Base-by-base conservation (phyloP, 2,113 vertebrate species). In the Lepidothrix coronata region DNA sequence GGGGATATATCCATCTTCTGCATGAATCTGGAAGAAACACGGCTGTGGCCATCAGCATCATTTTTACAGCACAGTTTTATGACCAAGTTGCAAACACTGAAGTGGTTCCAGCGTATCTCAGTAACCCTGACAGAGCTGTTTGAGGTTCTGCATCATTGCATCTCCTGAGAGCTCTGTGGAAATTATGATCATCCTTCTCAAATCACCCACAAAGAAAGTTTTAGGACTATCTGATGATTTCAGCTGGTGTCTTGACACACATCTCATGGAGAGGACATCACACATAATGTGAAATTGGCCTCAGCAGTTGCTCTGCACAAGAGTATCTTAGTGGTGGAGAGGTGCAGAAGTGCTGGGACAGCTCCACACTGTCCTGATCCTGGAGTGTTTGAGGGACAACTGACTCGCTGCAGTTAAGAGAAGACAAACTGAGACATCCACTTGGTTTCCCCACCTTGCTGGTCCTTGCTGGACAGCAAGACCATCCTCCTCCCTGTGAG, bases 271-370 rank as follows among this genome's bases (percentile, higher is more conserved):
- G 48, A 39, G 76, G 44, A 19, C 16, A 91, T 31, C 51, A 39
- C 37, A 51, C 0, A 0, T 2, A 10, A 54, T 48, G 27, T 70
- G 73, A 79, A 73, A 77, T 3, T 33, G 5, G 58, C 66, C 49
- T 78, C 5, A 1, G 5, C 37, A 33, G 14, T 66, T 4, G 4
- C 83, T n/a, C 49, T 75, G 41, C 39, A 67, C 35, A 19, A 43
- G 22, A 0, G 0, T 14, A 22, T 22, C 43, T 55, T 12, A 2
- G 2, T 12, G 16, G 10, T n/a, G 51, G 41, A 28, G 37, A 86
- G n/a, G 12, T 27, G 46, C 12, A 58, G 16, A 75, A 67, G n/a
- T 11, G 43, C 62, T 28, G 43, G 67, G 46, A 63, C 65, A 84
- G 44, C 61, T 92, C 51, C 52, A 66, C 48, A 5, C 3, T 28